These are phyloP conservation scores for Erebia aethiops DNA, from an alignment of 2,888 invertebrate genomes.

Conservation along the genomic window DNA sequence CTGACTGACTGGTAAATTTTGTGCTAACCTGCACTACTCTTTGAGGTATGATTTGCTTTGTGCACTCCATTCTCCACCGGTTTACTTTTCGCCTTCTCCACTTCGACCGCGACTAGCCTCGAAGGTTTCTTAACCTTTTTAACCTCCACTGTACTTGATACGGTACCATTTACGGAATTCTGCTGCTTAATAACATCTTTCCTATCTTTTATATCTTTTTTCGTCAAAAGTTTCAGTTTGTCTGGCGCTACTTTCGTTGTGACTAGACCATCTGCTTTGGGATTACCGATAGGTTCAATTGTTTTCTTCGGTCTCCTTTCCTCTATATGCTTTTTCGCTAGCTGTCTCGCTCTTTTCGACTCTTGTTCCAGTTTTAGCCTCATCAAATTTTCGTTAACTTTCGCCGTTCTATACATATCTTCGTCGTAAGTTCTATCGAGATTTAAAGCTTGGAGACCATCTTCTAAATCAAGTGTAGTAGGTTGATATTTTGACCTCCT, in stretches of 20 bases:
- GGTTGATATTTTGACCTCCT: conserved; percentile 74
- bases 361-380: conserved; percentile 73
- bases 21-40: conserved; percentile 56
- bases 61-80: conserved; percentile 67
- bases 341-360: conserved; percentile 61
- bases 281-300: conserved; percentile 68
- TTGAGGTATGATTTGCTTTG: conserved; percentile 54
- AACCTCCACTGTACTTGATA: conserved; percentile 56
- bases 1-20: too few species aligned
- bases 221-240: conserved; percentile 69
- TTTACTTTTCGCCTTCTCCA: conserved; percentile 58
- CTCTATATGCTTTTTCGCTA: conserved; percentile 61
- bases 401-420: conserved; percentile 73
- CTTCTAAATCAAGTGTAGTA: conserved; percentile 81
- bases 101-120: conserved; percentile 59
- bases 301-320: conserved; percentile 61
- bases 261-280: conserved; percentile 67
- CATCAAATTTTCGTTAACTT: conserved; percentile 78
- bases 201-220: conserved; percentile 70
- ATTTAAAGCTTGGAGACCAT: conserved; percentile 79
- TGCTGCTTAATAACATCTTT: conserved; percentile 72
- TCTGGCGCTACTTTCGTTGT: conserved; percentile 67
- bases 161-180: conserved; percentile 59
- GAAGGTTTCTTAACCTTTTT: conserved; percentile 65
- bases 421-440: conserved; percentile 75